Percentiles rank a stretch among this genome's conserved stretches.
phyloP scores from a whole-genome alignment of 1,140 invertebrate species.

The Steinernema khuongi region DNA sequence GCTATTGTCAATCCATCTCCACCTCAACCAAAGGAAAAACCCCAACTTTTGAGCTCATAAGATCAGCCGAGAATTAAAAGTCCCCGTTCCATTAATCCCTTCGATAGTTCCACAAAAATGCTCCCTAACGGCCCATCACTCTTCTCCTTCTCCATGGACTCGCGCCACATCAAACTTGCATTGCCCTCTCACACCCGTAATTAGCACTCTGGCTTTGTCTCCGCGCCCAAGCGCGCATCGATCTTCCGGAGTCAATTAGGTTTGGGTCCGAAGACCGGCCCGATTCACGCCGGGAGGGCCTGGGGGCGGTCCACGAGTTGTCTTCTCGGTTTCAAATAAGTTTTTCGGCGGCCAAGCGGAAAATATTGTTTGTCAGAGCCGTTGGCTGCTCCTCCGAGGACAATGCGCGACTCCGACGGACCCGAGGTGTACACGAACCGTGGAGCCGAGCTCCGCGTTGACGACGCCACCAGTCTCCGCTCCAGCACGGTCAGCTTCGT shows the following conservation, averaged over 20 bases:
- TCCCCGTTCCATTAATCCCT: too few relatives aligned
- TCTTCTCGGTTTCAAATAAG: constrained; percentile 4
- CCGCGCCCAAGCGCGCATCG: too few relatives aligned
- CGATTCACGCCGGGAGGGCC: background rate
- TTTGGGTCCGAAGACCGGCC: background rate
- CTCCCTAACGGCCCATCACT: background rate
- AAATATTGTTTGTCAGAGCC: background rate
- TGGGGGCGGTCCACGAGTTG: background rate
- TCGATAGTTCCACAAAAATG: too few relatives aligned
- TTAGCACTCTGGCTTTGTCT: background rate
- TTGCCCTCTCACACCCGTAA: background rate
- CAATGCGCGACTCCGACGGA: background rate
- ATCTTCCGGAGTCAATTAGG: too few relatives aligned
- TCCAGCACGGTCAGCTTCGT: constrained; percentile 3
- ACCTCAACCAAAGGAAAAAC: too few relatives aligned
- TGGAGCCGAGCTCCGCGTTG: background rate
- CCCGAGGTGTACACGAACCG: constrained; percentile 2
- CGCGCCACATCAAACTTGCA: too few relatives aligned
- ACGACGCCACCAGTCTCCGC: background rate
- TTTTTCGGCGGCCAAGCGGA: constrained; percentile 13
- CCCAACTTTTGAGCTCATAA: background rate
- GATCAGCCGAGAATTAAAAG: too few relatives aligned
- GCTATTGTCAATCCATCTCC: too few relatives aligned
- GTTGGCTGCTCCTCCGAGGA: background rate
- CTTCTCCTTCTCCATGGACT: background rate